Base-by-base conservation (phyloP, 2,113 vertebrate species). In the Periophthalmus modestus region DNA sequence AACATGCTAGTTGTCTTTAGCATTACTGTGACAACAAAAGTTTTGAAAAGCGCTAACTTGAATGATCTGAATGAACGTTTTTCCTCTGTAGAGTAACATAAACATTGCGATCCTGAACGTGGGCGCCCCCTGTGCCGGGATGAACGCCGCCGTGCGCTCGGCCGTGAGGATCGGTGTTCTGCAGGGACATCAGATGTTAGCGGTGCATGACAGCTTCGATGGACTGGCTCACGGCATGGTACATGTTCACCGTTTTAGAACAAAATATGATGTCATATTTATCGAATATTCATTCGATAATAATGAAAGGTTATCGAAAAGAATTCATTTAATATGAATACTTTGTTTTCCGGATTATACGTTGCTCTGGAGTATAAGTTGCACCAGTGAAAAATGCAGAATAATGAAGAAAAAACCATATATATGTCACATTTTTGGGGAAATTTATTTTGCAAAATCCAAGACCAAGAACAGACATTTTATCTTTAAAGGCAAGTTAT, bases 101-200 rank as follows among this genome's bases (percentile, higher is more conserved):
- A 95, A 95, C 10, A 85, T 98, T 83, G 97, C 95, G 0, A 89
- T 99, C 76, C 28, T 99, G 88, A 98, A 98, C 0, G 95, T 98
- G 34, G 97, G 97, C 0, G 96, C 97, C 1, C 97, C 97, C 0
- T 97, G 96, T 0, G 95, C 97, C 0, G 97, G 97, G 9, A 99
- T 98, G 97, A 98, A 98, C 0, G 96, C 96, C 0, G 95, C 95
- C 0, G 97, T 98, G 15, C 93, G 97, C 36, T 89, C 96, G 0
- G 93, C 95, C 0, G 96, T 97, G 62, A 93, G 96, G 46, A 94
- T 94, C 0, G 96, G 95, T 0, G 92, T 98, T 68, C 95, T 96
- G 76, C 96, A 97, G 14, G 97, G 97, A 5, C 96, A 97, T 86
- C 90, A 91, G 10, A 94, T 98, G 92, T 91, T 97, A 68, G 96